Evolutionary conservation across 2,888 invertebrate genomes (phyloP).

Genomic region (Cheilosia soror): DNA sequence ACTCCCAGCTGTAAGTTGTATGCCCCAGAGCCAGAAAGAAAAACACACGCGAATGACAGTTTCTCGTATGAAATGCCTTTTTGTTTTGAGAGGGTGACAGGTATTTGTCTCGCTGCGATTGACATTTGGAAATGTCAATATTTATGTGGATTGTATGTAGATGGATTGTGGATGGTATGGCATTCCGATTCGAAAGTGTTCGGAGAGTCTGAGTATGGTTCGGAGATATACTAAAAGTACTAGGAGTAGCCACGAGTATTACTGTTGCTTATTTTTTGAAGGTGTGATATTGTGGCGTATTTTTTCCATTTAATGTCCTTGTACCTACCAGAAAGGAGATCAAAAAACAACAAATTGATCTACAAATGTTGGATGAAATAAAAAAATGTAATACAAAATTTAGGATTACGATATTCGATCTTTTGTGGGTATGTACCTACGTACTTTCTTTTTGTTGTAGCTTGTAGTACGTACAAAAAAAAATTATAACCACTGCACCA

Average conservation of each 20-base stretch:
- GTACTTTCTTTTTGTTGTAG: too few species aligned
- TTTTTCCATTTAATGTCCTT: too few species aligned
- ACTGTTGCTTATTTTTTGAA: neutral
- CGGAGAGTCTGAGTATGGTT: neutral
- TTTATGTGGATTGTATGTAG: slow-evolving; percentile 42
- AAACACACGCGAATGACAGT: slow-evolving; percentile 70
- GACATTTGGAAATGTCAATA: slow-evolving; percentile 63
- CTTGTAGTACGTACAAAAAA: too few species aligned
- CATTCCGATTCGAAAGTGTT: slow-evolving; percentile 8
- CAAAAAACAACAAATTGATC: too few species aligned
- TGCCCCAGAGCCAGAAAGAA: slow-evolving; percentile 31
- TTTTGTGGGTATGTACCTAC: too few species aligned
- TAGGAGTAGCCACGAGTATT: neutral
- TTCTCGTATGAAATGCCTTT: slow-evolving; percentile 60
- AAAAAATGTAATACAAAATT: too few species aligned
- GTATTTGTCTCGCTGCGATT: slow-evolving; percentile 7
- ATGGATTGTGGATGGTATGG: slow-evolving; percentile 7
- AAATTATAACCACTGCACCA: too few species aligned
- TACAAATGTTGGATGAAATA: too few species aligned
- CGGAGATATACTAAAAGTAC: neutral
- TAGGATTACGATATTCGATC: too few species aligned
- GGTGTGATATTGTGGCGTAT: neutral
- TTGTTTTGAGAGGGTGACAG: slow-evolving; percentile 69
- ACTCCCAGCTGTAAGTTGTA: slow-evolving; percentile 52
- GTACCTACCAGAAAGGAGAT: too few species aligned